These are phyloP conservation scores for Metallyticus violacea DNA, from an alignment of 2,888 invertebrate genomes.

Conservation along the genomic window DNA sequence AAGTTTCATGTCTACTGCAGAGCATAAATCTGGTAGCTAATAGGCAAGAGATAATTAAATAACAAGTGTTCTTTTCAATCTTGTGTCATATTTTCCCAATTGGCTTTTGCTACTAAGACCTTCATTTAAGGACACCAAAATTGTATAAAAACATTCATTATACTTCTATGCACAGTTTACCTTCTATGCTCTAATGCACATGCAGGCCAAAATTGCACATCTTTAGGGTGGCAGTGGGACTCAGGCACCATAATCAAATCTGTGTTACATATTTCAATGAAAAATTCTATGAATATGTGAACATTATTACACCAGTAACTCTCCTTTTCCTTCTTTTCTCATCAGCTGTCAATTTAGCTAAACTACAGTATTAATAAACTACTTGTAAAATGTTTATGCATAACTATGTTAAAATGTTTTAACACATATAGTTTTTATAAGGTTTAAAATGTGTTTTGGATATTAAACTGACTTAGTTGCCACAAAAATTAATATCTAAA, in stretches of 20 bases:
- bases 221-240: neutral
- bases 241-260: neutral
- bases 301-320: neutral
- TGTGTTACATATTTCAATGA: neutral
- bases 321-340: neutral
- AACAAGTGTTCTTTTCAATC: neutral
- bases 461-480: conserved; percentile 4
- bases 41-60: neutral
- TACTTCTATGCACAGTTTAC: neutral
- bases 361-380: neutral
- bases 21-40: neutral
- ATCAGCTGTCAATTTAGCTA: neutral
- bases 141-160: neutral
- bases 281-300: neutral
- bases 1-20: neutral
- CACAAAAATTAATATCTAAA: conserved; percentile 7
- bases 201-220: neutral
- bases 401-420: neutral
- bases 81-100: neutral
- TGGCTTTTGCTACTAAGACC: neutral
- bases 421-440: neutral
- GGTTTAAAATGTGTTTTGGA: neutral
- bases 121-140: neutral
- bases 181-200: neutral
- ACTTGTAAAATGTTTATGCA: neutral